A percentile compares a stretch with the other conserved stretches of the same genome.
phyloP scores from a whole-genome alignment of 2,888 invertebrate species.

The Eledone cirrhosa region DNA sequence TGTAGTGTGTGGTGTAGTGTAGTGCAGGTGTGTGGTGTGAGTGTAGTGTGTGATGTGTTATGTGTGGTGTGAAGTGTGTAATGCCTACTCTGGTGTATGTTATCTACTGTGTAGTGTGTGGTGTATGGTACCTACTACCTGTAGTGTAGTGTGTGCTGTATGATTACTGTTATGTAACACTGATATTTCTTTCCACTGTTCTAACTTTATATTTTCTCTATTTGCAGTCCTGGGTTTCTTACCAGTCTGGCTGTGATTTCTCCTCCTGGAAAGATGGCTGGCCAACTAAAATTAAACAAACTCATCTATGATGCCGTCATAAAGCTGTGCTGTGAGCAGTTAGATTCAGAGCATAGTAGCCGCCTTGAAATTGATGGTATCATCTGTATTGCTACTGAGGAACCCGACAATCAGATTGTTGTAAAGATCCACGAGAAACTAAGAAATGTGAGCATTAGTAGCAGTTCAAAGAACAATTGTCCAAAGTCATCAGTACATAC shows the following conservation, averaged over 20 bases:
- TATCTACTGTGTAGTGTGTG: too few relatives aligned
- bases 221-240: slow-evolving; percentile 25
- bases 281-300: slow-evolving; percentile 23
- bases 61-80: too few relatives aligned
- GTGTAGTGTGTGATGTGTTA: too few relatives aligned
- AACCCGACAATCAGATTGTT: slow-evolving; percentile 27
- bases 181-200: not conserved
- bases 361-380: slow-evolving; percentile 30
- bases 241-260: slow-evolving; percentile 28
- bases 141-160: too few relatives aligned
- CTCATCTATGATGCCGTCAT: slow-evolving; percentile 29
- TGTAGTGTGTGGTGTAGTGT: too few relatives aligned
- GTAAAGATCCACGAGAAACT: slow-evolving; percentile 26
- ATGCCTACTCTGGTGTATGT: too few relatives aligned
- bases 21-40: too few relatives aligned
- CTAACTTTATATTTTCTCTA: not conserved
- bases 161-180: not conserved
- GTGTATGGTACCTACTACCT: too few relatives aligned
- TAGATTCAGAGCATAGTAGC: slow-evolving; percentile 23
- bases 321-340: slow-evolving; percentile 28
- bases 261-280: slow-evolving; percentile 23
- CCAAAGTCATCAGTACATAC: not conserved
- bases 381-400: slow-evolving; percentile 29
- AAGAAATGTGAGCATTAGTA: slow-evolving; percentile 19
- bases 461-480: slow-evolving; percentile 20